phyloP scores from a whole-genome alignment of 2,113 vertebrate species.

The Tupaia tana region DNA sequence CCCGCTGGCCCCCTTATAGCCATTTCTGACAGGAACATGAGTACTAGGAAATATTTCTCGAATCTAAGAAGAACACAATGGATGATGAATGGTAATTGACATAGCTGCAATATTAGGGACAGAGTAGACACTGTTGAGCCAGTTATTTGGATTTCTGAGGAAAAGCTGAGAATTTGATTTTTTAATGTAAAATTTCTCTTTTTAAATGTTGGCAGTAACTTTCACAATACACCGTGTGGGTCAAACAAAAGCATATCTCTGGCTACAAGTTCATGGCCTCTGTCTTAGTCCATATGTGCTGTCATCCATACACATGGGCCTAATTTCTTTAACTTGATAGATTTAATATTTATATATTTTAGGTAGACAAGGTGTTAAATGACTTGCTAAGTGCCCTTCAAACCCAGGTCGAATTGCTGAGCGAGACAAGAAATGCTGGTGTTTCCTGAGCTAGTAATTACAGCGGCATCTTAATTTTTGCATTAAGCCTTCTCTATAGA shows the following conservation, averaged over 20 bases:
- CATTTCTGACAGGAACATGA: neutral
- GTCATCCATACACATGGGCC: neutral
- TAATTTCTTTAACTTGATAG: neutral
- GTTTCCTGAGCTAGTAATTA: slow-evolving; percentile 32
- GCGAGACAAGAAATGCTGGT: neutral
- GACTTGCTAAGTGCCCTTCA: slow-evolving; percentile 32
- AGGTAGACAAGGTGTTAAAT: slow-evolving; percentile 48
- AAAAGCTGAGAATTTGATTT: neutral
- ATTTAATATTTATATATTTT: slow-evolving; percentile 41
- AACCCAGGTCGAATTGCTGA: neutral
- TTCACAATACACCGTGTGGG: neutral
- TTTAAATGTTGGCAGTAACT: neutral
- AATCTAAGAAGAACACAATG: neutral
- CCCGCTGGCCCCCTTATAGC: neutral
- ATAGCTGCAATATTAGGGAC: neutral
- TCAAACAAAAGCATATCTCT: neutral
- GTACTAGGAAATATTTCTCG: neutral
- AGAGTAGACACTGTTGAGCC: neutral
- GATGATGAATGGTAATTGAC: neutral
- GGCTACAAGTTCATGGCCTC: neutral
- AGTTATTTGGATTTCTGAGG: neutral
- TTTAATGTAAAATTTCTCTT: neutral
- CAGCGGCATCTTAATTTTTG: slow-evolving; percentile 13
- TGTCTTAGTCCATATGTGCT: neutral
- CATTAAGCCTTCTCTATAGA: slow-evolving; percentile 2